Conservation (phyloP, 2,888 invertebrate genomes). For the Drosophila flavopinicola region DNA sequence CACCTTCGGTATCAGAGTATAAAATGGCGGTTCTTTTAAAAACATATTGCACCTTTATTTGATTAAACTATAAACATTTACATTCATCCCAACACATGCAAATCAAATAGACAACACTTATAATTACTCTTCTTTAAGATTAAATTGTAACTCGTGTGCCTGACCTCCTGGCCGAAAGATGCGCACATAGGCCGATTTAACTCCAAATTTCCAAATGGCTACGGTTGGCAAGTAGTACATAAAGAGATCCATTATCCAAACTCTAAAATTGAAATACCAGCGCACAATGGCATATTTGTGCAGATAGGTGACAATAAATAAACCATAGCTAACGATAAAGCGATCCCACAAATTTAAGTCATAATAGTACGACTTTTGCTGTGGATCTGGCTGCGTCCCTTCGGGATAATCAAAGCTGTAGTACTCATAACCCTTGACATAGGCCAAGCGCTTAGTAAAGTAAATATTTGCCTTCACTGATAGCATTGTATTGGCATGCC, state of each 20-base stretch:
- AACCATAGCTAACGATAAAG: constrained; percentile 76
- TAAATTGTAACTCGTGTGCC: constrained; percentile 60
- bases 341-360: constrained; percentile 85
- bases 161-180: constrained; percentile 83
- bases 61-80: neutral
- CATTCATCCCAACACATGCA: neutral
- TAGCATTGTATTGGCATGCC: constrained; percentile 88
- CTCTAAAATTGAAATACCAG: constrained; percentile 87
- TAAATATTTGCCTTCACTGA: constrained; percentile 86
- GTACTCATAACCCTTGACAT: constrained; percentile 86
- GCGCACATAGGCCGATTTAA: constrained; percentile 87
- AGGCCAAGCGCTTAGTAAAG: constrained; percentile 86
- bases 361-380: constrained; percentile 85
- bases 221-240: constrained; percentile 89
- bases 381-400: constrained; percentile 58
- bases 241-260: constrained; percentile 86
- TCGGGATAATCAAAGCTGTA: constrained; percentile 80
- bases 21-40: constrained; percentile 13
- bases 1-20: too few species aligned
- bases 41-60: constrained; percentile 8
- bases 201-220: constrained; percentile 88
- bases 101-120: neutral
- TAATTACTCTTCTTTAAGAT: constrained; percentile 72
- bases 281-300: constrained; percentile 86
- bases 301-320: constrained; percentile 82